Base-by-base conservation (phyloP, 1,140 invertebrate genomes). In the Tetragonula clypearis region DNA sequence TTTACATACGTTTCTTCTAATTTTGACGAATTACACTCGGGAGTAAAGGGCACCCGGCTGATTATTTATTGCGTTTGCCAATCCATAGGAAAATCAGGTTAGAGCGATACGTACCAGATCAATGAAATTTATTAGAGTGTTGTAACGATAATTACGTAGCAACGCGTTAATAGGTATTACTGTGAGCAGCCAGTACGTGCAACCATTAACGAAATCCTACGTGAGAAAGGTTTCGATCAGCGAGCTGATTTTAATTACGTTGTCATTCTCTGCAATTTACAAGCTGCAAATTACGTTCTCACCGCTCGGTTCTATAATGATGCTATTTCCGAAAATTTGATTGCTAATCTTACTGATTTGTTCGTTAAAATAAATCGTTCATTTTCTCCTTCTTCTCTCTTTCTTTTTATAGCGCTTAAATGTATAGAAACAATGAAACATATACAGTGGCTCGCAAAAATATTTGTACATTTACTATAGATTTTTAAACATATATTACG, bases 81-180 rank as follows among this genome's bases (percentile, higher is more conserved):
- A 41, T 6, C 56, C 82, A n/a, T 55, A 55, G 49, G 56, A 79
- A 84, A 84, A 84, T 84, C 68, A 65, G 56, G 66, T 62, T 84
- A 55, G 23, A 79, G 21, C 30, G 75, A 84, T 84, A 73, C 77
- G 76, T 72, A 79, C 65, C 82, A 62, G 49, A 84, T 84, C 56
- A 73, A 73, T 49, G 68, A 65, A 79, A 79, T 84, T 79, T 72
- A 79, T 84, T 77, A 56, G 23, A 71, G 76, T 35, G 74, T 84
- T 84, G 82, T 84, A 84, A 79, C 82, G 82, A 84, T 84, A 84
- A 84, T 84, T 84, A 84, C 82, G 82, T 84, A 84, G 82, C 82
- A 79, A 84, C 82, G 66, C 82, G 68, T 84, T 84, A 84, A 84
- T 72, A 84, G 82, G 82, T 73, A 84, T 79, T 84, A 79, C 76